Conservation (phyloP, 92 coral and sea anemone species). For the Porites rus region DNA sequence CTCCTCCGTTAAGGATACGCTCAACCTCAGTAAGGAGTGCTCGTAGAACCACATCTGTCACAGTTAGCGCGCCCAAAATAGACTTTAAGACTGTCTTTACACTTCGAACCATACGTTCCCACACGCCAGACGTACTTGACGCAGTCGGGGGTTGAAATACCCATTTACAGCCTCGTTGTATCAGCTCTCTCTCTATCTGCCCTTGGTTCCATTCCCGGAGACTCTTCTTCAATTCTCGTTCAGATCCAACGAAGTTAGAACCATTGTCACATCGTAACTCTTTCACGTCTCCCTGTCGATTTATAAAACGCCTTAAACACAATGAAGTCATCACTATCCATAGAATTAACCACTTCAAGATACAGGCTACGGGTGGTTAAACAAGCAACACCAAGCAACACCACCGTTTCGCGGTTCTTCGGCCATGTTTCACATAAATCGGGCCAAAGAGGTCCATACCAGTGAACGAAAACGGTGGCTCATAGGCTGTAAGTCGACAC, state of each 20-base stretch:
- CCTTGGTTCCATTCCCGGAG: constrained; percentile 52
- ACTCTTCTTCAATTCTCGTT: constrained; percentile 60
- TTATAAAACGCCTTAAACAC: constrained; percentile 31
- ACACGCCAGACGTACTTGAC: constrained; percentile 20
- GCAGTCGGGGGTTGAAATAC: no score
- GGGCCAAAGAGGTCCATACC: constrained; percentile 61
- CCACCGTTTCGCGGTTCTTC: constrained; percentile 54
- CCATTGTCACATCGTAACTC: constrained; percentile 66
- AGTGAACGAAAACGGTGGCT: constrained; percentile 60
- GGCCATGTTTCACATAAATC: constrained; percentile 47
- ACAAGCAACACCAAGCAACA: constrained; percentile 61
- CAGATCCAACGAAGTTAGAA: constrained; percentile 75
- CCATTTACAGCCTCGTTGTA: constrained; percentile 64
- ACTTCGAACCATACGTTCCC: constrained; percentile 63
- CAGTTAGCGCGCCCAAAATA: constrained; percentile 30
- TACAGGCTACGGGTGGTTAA: constrained; percentile 50
- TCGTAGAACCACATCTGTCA: constrained; percentile 16
- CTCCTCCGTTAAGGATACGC: constrained; percentile 37
- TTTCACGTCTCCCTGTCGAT: not conserved
- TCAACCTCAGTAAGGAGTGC: constrained; percentile 48
- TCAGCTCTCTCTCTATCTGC: constrained; percentile 55
- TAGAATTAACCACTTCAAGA: constrained; percentile 58
- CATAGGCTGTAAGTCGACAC: constrained; percentile 28
- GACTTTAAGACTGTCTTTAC: constrained; percentile 38
- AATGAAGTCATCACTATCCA: constrained; percentile 62